A percentile compares a stretch with the other conserved stretches of the same genome.
These are phyloP conservation scores for Patella vulgata DNA, from an alignment of 1,140 invertebrate genomes.

Conservation along the genomic window DNA sequence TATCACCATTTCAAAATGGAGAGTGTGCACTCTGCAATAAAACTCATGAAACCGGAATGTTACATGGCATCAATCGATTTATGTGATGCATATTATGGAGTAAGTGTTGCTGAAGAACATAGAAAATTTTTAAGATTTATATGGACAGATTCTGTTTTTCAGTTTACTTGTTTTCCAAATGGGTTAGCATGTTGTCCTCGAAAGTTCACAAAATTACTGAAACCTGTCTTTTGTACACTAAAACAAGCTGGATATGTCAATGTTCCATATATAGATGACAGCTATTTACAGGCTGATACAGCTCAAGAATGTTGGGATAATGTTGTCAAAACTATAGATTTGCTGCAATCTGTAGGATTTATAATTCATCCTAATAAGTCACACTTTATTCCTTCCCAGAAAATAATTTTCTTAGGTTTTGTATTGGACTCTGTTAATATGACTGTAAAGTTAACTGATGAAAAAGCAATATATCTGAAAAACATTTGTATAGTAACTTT, in stretches of 20 bases:
- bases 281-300: background rate
- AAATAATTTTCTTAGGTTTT: too few relatives aligned
- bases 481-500: too few relatives aligned
- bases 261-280: slow-evolving; percentile 12
- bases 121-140: slow-evolving; percentile 32
- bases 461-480: too few relatives aligned
- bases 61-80: slow-evolving; percentile 29
- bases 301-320: slow-evolving; percentile 7
- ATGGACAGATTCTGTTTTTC: slow-evolving; percentile 20
- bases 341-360: slow-evolving; percentile 5
- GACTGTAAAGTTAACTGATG: too few relatives aligned
- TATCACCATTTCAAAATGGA: slow-evolving; percentile 39
- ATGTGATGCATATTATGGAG: slow-evolving; percentile 29
- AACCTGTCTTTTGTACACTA: slow-evolving; percentile 16
- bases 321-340: background rate
- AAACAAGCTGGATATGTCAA: slow-evolving; percentile 2
- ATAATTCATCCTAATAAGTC: background rate
- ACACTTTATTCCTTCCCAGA: too few relatives aligned
- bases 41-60: slow-evolving; percentile 18
- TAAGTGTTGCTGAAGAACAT: slow-evolving; percentile 11
- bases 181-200: slow-evolving; percentile 16
- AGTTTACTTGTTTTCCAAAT: slow-evolving; percentile 26
- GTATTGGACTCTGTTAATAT: too few relatives aligned
- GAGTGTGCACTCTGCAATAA: slow-evolving; percentile 9
- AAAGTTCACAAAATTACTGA: slow-evolving; percentile 18